These are phyloP conservation scores for Hylaeus volcanicus DNA, from an alignment of 1,140 invertebrate genomes.

Conservation along the genomic window DNA sequence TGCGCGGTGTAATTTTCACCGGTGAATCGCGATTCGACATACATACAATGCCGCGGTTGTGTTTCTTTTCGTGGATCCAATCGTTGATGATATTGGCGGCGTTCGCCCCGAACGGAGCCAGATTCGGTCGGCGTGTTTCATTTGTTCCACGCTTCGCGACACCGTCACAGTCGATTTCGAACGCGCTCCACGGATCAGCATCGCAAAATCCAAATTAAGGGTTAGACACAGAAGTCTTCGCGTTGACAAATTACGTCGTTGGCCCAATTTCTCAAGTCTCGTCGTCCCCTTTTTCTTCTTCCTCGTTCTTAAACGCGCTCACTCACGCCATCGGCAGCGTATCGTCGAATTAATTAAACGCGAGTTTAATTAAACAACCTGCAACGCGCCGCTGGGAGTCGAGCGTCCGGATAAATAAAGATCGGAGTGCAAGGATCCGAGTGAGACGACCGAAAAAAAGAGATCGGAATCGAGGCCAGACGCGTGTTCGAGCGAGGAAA, in stretches of 20 bases:
- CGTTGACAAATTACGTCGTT: slow-evolving; percentile 24
- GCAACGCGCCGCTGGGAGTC: not conserved
- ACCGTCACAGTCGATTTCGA: not conserved
- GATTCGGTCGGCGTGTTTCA: not conserved
- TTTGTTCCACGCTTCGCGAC: not conserved
- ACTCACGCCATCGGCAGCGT: not conserved
- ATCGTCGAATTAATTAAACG: slow-evolving; percentile 30
- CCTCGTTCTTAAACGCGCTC: not conserved
- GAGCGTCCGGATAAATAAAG: not conserved
- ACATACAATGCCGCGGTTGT: too few relatives aligned
- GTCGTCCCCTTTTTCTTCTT: not conserved
- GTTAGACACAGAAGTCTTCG: slow-evolving; percentile 15
- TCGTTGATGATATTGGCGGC: not conserved
- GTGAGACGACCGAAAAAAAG: not conserved
- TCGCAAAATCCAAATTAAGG: slow-evolving; percentile 35
- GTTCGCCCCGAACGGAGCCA: too few relatives aligned
- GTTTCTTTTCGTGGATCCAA: not conserved
- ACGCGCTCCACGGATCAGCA: not conserved
- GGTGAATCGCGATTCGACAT: not conserved
- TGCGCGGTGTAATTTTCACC: not conserved
- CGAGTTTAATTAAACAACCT: slow-evolving; percentile 20
- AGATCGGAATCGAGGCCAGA: not conserved
- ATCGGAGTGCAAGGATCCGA: not conserved
- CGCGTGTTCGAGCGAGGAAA: not conserved
- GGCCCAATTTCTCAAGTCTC: not conserved